phyloP scores from a whole-genome alignment of 2,797 vertebrate species.

The Acipenser ruthenus region DNA sequence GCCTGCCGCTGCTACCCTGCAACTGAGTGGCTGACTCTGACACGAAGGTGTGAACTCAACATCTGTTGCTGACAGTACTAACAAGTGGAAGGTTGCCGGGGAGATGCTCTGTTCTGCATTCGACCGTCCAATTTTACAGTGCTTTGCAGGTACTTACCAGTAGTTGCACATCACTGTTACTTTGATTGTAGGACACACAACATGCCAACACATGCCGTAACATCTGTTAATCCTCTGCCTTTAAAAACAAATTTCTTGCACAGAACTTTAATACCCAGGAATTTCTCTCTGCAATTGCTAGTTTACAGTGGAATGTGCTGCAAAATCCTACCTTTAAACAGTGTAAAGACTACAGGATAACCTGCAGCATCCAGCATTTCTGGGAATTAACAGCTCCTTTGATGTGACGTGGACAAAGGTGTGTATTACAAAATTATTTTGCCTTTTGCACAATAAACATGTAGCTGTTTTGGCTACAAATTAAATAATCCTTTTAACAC shows the following conservation, averaged over 20 bases:
- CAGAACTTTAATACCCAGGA: conserved; percentile 36
- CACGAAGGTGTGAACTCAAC: conserved; percentile 20
- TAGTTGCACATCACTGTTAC: conserved; percentile 14
- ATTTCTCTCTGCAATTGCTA: conserved; percentile 31
- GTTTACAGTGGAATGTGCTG: conserved; percentile 30
- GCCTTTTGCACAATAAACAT: too few relatives aligned
- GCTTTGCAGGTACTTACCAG: conserved; percentile 17
- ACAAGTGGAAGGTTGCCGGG: conserved; percentile 13
- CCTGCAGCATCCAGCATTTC: not conserved
- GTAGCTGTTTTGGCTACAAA: too few relatives aligned
- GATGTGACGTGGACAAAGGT: too few relatives aligned
- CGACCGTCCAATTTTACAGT: conserved; percentile 13
- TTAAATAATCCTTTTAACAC: too few relatives aligned
- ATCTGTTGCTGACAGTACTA: conserved; percentile 24
- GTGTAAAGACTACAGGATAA: conserved; percentile 1
- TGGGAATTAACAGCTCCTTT: too few relatives aligned
- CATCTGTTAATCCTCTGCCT: conserved; percentile 32
- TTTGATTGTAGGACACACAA: conserved; percentile 5
- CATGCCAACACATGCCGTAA: conserved; percentile 29
- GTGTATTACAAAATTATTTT: too few relatives aligned
- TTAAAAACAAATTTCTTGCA: conserved; percentile 32
- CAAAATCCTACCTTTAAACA: conserved; percentile 20
- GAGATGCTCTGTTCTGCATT: conserved; percentile 14
- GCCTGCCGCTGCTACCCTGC: conserved; percentile 15
- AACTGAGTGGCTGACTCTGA: not conserved